Base-by-base conservation (phyloP, 2,113 vertebrate genomes). In the Periophthalmodon schlosseri region DNA sequence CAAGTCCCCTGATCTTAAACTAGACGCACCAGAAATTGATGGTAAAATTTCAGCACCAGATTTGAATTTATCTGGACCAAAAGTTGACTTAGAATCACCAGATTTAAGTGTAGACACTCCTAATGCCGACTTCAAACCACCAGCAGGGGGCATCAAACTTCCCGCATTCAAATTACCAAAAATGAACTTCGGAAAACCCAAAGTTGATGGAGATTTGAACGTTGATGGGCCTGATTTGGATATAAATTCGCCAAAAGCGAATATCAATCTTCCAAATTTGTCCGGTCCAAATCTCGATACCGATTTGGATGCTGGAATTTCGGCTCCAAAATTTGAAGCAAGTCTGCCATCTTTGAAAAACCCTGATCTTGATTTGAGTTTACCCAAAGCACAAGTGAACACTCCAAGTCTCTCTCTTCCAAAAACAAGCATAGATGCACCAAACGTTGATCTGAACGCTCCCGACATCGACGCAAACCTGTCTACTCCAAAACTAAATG, bases 121-220 rank as follows among this genome's bases (percentile, higher is more conserved):
- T 12, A 75, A 85, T 58, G 14, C 86, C 6, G 83, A 91, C 36
- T 14, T 91, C 10, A 73, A 91, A 67, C 28, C 73, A 18, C 87
- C 90, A 0, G 71, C 80, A 52, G 79, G 77, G n/a, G 92, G 90
- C 75, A 24, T 87, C 14, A 93, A 88, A 3, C 84, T 82, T 79
- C 91, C 88, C 34, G 28, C 77, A 90, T 76, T 63, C 65, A 2
- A 93, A 87, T 33, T 75, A 80, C 75, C 89, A 84, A 81, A 21
- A 20, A 67, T 84, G 5, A 89, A 7, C 9, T 24, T 92, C 1
- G 76, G 85, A 5, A 68, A 67, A 36, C 83, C 90, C 65, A 86
- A 79, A 21, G 63, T 89, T 13, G 68, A 91, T 34, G 87, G 83
- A 15, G 73, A 87, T 70, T 70, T 82, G 60, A 33, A 89, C 5